Conservation (phyloP, 2,113 vertebrate species). For the Ictalurus furcatus region DNA sequence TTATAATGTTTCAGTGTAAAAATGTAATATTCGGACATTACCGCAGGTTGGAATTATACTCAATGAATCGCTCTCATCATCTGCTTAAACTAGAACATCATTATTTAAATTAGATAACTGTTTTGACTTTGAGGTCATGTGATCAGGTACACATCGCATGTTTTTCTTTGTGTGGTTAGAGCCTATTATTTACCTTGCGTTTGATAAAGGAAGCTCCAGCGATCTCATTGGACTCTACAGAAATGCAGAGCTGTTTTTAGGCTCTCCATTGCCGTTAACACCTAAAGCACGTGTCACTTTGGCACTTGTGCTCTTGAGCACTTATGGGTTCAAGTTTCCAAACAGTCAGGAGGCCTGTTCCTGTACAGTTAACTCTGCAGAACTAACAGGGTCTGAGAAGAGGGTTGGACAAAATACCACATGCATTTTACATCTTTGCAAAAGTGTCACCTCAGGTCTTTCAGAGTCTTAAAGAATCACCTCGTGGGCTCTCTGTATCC, state of each 20-base stretch:
- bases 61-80: not conserved
- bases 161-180: not conserved
- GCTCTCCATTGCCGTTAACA: slow-evolving; percentile 40
- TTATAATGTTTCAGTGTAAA: not conserved
- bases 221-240: not conserved
- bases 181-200: slow-evolving; percentile 22
- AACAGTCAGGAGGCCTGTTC: slow-evolving; percentile 10
- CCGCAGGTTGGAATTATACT: not conserved
- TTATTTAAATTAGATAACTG: not conserved
- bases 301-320: slow-evolving; percentile 47
- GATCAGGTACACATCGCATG: no score
- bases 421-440: not conserved
- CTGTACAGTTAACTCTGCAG: not conserved
- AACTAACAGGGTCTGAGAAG: not conserved
- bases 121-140: not conserved
- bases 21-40: no score
- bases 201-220: slow-evolving; percentile 18
- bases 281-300: slow-evolving; percentile 59
- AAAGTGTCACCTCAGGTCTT: not conserved
- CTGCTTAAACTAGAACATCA: not conserved
- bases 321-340: slow-evolving; percentile 35
- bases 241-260: slow-evolving; percentile 60
- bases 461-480: not conserved
- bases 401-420: not conserved
- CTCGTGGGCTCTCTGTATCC: not conserved